These are phyloP conservation scores for Mythimna pallens DNA, from an alignment of 2,888 invertebrate genomes.

Conservation along the genomic window DNA sequence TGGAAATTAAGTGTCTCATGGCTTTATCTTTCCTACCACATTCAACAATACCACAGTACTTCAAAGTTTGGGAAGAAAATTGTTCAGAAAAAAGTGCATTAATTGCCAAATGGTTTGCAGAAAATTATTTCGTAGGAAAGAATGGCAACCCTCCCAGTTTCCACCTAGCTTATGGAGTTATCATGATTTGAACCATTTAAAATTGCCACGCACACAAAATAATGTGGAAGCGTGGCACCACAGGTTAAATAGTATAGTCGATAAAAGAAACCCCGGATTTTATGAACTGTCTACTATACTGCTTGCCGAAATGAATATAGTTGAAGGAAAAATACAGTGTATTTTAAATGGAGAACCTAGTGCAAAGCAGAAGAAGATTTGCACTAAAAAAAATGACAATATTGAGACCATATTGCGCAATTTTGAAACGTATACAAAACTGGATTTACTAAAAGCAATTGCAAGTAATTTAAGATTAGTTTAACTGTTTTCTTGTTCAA, in stretches of 20 bases:
- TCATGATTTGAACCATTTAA: constrained; percentile 12
- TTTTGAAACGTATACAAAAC: background rate
- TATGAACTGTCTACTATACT: background rate
- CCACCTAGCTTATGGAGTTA: background rate
- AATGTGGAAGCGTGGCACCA: constrained; percentile 29
- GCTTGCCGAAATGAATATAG: constrained; percentile 1
- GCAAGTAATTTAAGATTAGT: too few relatives aligned
- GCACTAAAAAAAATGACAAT: background rate
- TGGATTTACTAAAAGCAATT: too few relatives aligned
- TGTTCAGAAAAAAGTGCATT: too few relatives aligned
- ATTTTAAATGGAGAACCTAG: constrained; percentile 3
- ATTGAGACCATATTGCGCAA: constrained; percentile 3
- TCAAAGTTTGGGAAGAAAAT: background rate
- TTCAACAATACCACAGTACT: constrained; percentile 31
- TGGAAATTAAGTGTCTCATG: constrained; percentile 37
- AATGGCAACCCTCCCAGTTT: too few relatives aligned
- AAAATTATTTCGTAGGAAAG: constrained; percentile 28
- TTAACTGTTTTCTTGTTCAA: too few relatives aligned
- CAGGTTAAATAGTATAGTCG: constrained; percentile 8
- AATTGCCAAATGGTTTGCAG: constrained; percentile 18
- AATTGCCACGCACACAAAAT: constrained; percentile 23
- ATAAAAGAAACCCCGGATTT: too few relatives aligned
- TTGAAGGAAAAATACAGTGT: constrained; percentile 5
- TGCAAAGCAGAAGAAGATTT: background rate
- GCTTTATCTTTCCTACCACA: constrained; percentile 13